These are phyloP conservation scores for Poecile montanus DNA, from an alignment of 2,797 vertebrate genomes.

Conservation along the genomic window DNA sequence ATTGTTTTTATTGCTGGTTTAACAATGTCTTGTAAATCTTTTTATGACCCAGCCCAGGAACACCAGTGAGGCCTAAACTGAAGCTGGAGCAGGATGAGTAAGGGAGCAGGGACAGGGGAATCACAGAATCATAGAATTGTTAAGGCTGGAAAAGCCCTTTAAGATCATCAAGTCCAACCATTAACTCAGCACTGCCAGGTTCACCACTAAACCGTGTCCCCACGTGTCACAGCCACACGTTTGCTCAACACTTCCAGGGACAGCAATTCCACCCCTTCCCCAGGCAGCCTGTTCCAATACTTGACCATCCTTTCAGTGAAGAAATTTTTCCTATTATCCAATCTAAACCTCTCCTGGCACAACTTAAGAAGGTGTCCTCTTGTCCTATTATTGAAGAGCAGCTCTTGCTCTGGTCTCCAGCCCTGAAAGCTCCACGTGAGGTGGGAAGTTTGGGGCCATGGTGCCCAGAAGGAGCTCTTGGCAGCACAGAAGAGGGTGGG, in stretches of 20 bases:
- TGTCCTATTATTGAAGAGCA: background rate
- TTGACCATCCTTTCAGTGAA: background rate
- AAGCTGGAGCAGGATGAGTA: background rate
- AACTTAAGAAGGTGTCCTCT: background rate
- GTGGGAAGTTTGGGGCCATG: rapidly evolving
- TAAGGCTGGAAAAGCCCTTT: background rate
- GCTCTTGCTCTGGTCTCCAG: background rate
- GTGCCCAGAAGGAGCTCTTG: background rate
- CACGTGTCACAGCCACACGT: background rate
- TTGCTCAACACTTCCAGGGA: background rate
- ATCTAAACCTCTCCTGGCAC: background rate
- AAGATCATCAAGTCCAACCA: background rate
- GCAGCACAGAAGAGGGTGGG: background rate
- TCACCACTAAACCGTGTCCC: background rate
- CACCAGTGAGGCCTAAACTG: constrained; percentile 10
- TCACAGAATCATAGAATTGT: background rate
- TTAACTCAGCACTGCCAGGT: background rate
- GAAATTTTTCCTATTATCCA: background rate
- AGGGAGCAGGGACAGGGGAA: background rate
- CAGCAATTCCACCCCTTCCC: background rate
- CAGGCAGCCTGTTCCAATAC: background rate
- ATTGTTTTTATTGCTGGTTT: constrained; percentile 79
- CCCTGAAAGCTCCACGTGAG: background rate
- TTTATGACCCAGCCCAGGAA: constrained; percentile 71
- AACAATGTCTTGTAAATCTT: constrained; percentile 79